Percentiles rank a stretch among this genome's conserved stretches.
Evolutionary conservation across 1,140 invertebrate genomes (phyloP).

Genomic region (Catajapyx aquilonaris): DNA sequence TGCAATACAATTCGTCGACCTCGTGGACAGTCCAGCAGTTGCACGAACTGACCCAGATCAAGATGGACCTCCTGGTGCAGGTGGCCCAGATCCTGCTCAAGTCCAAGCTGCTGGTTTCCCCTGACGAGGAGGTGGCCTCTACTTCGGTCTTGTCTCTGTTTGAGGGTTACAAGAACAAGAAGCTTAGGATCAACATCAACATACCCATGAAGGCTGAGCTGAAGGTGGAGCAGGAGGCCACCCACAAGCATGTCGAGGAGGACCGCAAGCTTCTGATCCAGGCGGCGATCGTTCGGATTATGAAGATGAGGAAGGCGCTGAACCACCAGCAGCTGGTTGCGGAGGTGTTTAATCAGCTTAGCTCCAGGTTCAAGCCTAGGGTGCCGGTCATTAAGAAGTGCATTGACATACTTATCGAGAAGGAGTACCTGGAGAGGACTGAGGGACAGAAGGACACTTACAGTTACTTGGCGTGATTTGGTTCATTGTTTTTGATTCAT

Average conservation of each 20-base stretch:
- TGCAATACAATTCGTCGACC: slow-evolving; percentile 81
- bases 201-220: slow-evolving; percentile 93
- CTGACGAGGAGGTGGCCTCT: slow-evolving; percentile 52
- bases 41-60: slow-evolving; percentile 70
- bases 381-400: slow-evolving; percentile 98
- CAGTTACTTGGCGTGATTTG: slow-evolving; percentile 66
- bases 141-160: slow-evolving; percentile 57
- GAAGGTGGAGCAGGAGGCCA: slow-evolving; percentile 89
- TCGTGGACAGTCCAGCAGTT: slow-evolving; percentile 75
- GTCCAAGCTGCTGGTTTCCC: slow-evolving; percentile 59
- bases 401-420: slow-evolving; percentile 98
- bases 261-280: slow-evolving; percentile 93
- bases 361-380: slow-evolving; percentile 88
- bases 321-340: slow-evolving; percentile 91
- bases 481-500: no score
- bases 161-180: slow-evolving; percentile 84
- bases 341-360: slow-evolving; percentile 89
- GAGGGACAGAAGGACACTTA: slow-evolving; percentile 96
- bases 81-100: slow-evolving; percentile 83
- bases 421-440: slow-evolving; percentile 92
- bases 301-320: slow-evolving; percentile 94
- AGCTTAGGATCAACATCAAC: slow-evolving; percentile 94
- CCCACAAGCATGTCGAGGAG: slow-evolving; percentile 97
- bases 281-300: slow-evolving; percentile 95
- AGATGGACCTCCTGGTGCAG: slow-evolving; percentile 57